Base-by-base conservation (phyloP, 2,797 vertebrate genomes). In the Mus minutoides region DNA sequence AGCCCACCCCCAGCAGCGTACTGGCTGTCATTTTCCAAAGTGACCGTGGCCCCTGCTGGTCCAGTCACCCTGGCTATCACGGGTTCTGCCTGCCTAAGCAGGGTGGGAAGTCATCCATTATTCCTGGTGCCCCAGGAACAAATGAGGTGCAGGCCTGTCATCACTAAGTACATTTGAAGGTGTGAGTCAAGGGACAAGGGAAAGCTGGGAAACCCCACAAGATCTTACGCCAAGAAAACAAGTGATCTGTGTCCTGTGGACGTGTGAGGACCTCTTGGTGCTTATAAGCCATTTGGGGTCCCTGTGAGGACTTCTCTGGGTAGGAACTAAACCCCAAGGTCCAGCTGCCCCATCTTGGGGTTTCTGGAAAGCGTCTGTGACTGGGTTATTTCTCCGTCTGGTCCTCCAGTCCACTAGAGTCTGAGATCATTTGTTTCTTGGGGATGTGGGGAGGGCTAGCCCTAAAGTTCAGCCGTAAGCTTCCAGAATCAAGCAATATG, bases 1-100 rank as follows among this genome's bases (percentile, higher is more conserved):
- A 0, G 0, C 13, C 21, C 58, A 13, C n/a, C 4, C 3, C 12
- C 67, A 14, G 2, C 3, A 1, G 46, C 46, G 34, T 26, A 2
- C 3, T 2, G 6, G 80, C 34, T 6, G 13, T 58, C 24, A 40
- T 90, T 92, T 86, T 91, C 73, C 62, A 67, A 83, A 82, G 73
- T 7, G 60, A 16, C 58, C 29, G 1, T 26, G 71, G 11, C 31
- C 1, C 43, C n/a, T 85, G 22, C 71, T 21, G n/a, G 46, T 49
- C 58, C 37, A 1, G 6, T 52, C 9, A 8, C 58, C n/a, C 67
- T 34, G 7, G 78, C 80, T 90, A 31, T 29, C 3, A 78, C 31
- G n/a, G 2, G 46, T 56, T 78, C 40, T 40, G 62, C 83, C 71
- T 73, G 91, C 52, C 3, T 29, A 73, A 22, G 10, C 46, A 52